Evolutionary conservation across 2,113 vertebrate species (phyloP), one percentile per base, ranked within the genome.

Genomic region (Brachyistius frenatus): DNA sequence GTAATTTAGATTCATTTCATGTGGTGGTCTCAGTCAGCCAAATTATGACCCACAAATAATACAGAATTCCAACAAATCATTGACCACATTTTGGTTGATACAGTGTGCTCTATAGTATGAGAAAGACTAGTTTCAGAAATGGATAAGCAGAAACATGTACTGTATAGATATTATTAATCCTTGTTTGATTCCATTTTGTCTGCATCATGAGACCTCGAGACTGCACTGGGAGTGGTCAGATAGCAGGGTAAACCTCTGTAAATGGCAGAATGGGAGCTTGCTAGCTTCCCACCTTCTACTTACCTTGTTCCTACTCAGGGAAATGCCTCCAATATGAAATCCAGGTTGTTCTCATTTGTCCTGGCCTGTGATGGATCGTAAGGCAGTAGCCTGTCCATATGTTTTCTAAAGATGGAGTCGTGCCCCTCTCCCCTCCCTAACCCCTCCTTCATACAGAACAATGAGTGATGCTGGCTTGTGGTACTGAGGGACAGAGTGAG

Each of bases 321-420:
- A 88, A 89, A 86, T 82, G 79, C 56, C 68, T 85, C 52, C 35
- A 76, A 65, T 88, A 80, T 79, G 62, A 89, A 90, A 81, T 89
- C 84, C 86, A 80, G 88, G 89, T 91, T 92, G 90, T 83, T 90
- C 87, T 90, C 81, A 80, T 94, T 91, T 90, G 86, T 91, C 70
- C 64, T 44, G 75, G 83, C 57, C 64, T 80, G 65, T 92, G 92
- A 93, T 94, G 87, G 89, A 93, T 94, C 16, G 80, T 79, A 74
- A 78, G 62, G 81, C 81, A 86, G 66, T 76, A 81, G 87, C 83
- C 71, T 89, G 76, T 84, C 87, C 91, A 89, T 92, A 92, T 92
- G 93, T 89, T 91, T 86, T 88, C 88, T 89, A 80, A 89, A 91
- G 85, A 85, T 89, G 83, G 83, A 88, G 80, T 33, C 84, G 16